Conservation (phyloP, 2,113 vertebrate species). For the Myotis yumanensis region DNA sequence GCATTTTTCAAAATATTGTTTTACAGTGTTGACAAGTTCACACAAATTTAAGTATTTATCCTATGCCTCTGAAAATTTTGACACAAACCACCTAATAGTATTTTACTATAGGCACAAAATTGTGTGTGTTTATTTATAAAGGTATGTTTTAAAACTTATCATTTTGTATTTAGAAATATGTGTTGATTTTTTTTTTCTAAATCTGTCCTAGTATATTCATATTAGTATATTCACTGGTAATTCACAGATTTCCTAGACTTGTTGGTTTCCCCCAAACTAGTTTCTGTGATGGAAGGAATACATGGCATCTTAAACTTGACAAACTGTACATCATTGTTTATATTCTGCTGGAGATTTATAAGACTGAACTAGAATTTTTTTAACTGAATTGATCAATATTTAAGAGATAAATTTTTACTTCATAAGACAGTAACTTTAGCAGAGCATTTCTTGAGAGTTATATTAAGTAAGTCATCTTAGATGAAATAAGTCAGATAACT, state of each 20-base stretch:
- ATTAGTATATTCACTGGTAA: neutral
- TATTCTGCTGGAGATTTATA: neutral
- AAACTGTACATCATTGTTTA: neutral
- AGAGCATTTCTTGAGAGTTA: neutral
- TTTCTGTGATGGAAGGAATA: conserved; percentile 17
- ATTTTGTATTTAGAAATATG: conserved; percentile 32
- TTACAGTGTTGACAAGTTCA: neutral
- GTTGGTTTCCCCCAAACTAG: conserved; percentile 35
- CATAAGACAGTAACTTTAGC: neutral
- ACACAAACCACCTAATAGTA: neutral
- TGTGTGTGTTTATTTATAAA: neutral
- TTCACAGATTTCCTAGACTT: conserved; percentile 46
- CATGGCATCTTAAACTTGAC: neutral
- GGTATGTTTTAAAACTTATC: neutral
- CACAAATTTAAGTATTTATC: neutral
- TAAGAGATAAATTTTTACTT: conserved; percentile 17
- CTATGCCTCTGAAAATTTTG: conserved; percentile 2
- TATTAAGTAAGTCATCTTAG: neutral
- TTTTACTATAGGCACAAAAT: neutral
- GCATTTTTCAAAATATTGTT: conserved; percentile 41
- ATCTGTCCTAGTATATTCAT: neutral
- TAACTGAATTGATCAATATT: conserved; percentile 13
- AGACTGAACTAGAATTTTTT: neutral
- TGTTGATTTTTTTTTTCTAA: conserved; percentile 13
- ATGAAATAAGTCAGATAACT: neutral